Conservation (phyloP, 2,888 invertebrate species). For the Nasonia oneida region DNA sequence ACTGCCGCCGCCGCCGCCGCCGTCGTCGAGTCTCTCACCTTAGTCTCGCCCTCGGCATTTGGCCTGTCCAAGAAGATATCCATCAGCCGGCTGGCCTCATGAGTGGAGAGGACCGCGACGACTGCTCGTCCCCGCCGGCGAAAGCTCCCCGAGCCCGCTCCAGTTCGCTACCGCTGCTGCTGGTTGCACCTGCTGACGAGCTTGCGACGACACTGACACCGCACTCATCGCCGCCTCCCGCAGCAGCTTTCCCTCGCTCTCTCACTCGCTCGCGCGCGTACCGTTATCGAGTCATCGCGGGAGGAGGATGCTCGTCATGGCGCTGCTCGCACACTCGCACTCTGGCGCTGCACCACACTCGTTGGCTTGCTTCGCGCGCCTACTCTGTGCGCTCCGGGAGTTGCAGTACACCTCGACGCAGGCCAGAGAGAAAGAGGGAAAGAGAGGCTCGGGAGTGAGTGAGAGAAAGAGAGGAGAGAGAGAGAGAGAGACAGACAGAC, state of each 20-base stretch:
- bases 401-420: background rate
- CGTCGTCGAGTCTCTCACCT: constrained; percentile 36
- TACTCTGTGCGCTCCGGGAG: background rate
- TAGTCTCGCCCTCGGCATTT: constrained; percentile 58
- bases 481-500: too few relatives aligned
- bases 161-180: background rate
- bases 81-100: constrained; percentile 58
- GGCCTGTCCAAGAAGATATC: constrained; percentile 55
- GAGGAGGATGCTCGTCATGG: too few relatives aligned
- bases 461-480: background rate
- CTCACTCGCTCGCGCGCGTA: background rate
- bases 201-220: background rate
- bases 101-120: background rate
- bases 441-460: background rate
- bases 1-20: background rate
- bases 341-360: too few relatives aligned
- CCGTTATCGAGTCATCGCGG: background rate
- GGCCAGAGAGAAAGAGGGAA: background rate
- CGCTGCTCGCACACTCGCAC: too few relatives aligned
- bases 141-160: background rate
- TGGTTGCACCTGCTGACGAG: background rate
- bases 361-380: background rate
- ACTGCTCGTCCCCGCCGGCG: background rate
- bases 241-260: background rate
- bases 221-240: background rate